These are phyloP conservation scores for Brachypodius melanocephalos DNA, from an alignment of 2,113 vertebrate species.

Conservation along the genomic window DNA sequence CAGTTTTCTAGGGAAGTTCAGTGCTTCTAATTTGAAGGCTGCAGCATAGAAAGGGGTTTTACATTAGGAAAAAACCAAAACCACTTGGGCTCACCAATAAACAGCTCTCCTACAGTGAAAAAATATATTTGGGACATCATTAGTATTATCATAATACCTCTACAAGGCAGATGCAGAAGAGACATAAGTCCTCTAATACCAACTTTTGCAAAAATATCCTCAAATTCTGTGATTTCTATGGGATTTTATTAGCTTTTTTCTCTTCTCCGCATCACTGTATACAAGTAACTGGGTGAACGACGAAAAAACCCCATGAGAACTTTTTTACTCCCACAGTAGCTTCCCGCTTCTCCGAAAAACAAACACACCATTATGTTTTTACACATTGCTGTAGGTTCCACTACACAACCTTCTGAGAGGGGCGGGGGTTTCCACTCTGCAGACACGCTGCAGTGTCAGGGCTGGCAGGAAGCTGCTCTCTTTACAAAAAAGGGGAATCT, in stretches of 20 bases:
- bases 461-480: slow-evolving; percentile 7
- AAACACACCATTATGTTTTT: neutral
- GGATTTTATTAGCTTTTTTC: neutral
- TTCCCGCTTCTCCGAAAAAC: slow-evolving; percentile 42
- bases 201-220: neutral
- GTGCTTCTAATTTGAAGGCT: neutral
- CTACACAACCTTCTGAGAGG: neutral
- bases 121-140: neutral
- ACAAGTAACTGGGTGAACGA: neutral
- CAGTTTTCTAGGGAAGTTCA: neutral
- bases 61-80: neutral
- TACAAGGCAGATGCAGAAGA: neutral
- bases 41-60: neutral
- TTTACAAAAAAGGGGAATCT: slow-evolving; percentile 26
- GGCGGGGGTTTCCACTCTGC: neutral
- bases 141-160: neutral
- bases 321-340: neutral
- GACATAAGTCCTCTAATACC: neutral
- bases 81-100: neutral
- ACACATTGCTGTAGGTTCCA: neutral
- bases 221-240: neutral
- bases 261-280: neutral
- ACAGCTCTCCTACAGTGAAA: neutral
- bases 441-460: neutral
- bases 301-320: neutral